Evolutionary conservation across 2,888 invertebrate genomes (phyloP), one percentile per base, ranked within the genome.

Genomic region (Lasioglossum marginatum): DNA sequence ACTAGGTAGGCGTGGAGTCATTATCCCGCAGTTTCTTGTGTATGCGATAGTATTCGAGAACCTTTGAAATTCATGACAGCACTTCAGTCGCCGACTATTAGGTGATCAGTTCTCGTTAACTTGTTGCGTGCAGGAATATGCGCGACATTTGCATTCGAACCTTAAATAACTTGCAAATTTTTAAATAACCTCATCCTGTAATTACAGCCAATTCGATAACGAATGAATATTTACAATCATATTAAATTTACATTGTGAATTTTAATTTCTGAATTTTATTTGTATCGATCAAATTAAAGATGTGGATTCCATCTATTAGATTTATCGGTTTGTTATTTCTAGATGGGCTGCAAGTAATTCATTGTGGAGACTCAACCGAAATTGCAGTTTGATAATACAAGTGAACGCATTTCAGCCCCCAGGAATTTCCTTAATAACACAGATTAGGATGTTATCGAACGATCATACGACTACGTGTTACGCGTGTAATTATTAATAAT

Each of bases 401-500:
- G 6, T 31, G 16, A 19, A 66, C 66, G 66, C 16, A 34, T 23
- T 60, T 23, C 27, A 16, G 14, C 27, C 3, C 0, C 16, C 19
- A 66, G 68, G 37, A 68, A 68, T 68, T 68, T 40, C 4, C 37
- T 19, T 12, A 23, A 12, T 23, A 23, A 19, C 10, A 68, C 27
- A 19, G 40, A 60, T 78, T 70, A n/a, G 52, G 6, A 40, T 60
- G 14, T 16, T 6, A n/a, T 43, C 16, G 40, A 10, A 37, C n/a
- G 31, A 14, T 10, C 4, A 16, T 27, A 16, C 34, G 37, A 4
- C 40, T 12, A 79, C 43, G 48, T n/a, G 34, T 23, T 60, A 43
- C 37, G n/a, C 73, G 66, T 31, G 60, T 63, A 71, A 81, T 73
- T 86, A 86, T 85, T 79, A 81, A 74, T 73, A 37, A 68, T 31